Evolutionary conservation across 2,888 invertebrate genomes (phyloP).

Genomic region (Panzeria rudis): DNA sequence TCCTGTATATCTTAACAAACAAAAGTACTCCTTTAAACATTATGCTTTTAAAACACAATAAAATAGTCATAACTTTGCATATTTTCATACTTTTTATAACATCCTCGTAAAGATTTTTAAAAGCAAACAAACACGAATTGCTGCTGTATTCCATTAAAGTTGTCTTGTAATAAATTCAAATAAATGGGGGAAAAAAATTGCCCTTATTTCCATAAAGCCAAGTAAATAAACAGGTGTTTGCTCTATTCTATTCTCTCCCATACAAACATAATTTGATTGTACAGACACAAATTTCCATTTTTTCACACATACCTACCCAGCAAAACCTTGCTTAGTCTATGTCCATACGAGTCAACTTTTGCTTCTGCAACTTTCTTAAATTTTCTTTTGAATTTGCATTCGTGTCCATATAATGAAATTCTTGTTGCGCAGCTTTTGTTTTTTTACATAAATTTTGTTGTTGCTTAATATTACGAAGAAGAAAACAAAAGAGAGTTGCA

Average conservation of each 20-base stretch:
- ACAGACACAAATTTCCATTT: not conserved
- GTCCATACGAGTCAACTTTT: too few relatives aligned
- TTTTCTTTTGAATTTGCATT: too few relatives aligned
- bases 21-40: not conserved
- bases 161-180: not conserved
- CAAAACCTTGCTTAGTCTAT: too few relatives aligned
- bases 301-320: too few relatives aligned
- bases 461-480: too few relatives aligned
- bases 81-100: not conserved
- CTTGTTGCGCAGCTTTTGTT: too few relatives aligned
- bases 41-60: too few relatives aligned
- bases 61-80: not conserved
- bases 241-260: constrained; percentile 19
- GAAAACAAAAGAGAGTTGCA: too few relatives aligned
- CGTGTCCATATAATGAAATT: too few relatives aligned
- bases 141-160: not conserved
- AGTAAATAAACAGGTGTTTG: constrained; percentile 66
- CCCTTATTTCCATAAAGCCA: not conserved
- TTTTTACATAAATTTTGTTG: too few relatives aligned
- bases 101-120: not conserved
- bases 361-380: too few relatives aligned
- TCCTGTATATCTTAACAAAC: not conserved
- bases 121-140: not conserved
- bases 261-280: constrained; percentile 47
- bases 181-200: not conserved